Conservation (phyloP, 2,888 invertebrate genomes). For the Eutolmus rufibarbis region DNA sequence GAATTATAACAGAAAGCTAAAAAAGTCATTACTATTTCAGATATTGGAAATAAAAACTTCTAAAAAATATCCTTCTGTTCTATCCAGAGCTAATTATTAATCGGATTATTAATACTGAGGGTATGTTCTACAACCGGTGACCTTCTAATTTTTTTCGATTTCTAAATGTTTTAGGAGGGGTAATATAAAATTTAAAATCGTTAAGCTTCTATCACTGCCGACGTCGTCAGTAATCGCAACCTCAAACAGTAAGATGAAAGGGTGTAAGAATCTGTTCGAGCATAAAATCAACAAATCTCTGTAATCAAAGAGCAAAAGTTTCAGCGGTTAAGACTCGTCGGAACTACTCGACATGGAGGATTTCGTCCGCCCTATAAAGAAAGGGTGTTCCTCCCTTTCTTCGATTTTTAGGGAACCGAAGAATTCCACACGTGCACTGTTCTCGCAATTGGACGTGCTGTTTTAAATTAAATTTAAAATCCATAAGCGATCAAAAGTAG, state of each 20-base stretch:
- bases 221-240: background rate
- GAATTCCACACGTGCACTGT: constrained; percentile 2
- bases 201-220: background rate
- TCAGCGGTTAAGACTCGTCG: background rate
- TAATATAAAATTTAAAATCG: background rate
- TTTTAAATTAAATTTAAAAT: constrained; percentile 17
- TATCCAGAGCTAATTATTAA: no score
- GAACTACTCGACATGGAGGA: background rate
- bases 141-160: background rate
- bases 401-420: background rate
- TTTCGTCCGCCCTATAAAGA: background rate
- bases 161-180: background rate
- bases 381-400: background rate
- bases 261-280: background rate
- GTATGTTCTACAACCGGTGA: no score
- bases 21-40: no score
- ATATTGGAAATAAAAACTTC: no score
- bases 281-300: constrained; percentile 6
- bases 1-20: no score
- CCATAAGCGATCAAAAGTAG: background rate
- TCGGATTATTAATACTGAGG: no score
- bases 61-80: no score
- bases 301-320: background rate
- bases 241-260: constrained; percentile 15
- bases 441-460: background rate